A percentile compares a stretch with the other conserved stretches of the same genome.
phyloP scores from a whole-genome alignment of 2,888 invertebrate species.

The Campoplex capitator region DNA sequence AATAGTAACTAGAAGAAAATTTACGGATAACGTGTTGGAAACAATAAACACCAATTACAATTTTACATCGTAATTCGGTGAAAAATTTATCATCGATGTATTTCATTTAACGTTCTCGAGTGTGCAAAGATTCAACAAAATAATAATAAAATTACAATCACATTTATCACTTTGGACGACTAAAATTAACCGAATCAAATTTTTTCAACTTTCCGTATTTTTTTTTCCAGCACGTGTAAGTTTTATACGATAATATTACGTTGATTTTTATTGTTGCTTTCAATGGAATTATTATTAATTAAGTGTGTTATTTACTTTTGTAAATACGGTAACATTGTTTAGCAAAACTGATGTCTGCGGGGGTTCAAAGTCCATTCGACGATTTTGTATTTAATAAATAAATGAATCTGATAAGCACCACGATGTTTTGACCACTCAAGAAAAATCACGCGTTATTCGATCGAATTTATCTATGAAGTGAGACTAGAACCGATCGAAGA shows the following conservation, averaged over 20 bases:
- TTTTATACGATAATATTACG: neutral
- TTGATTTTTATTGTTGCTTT: neutral
- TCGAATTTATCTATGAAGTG: neutral
- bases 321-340: neutral
- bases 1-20: neutral
- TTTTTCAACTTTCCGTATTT: neutral
- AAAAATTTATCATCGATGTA: neutral
- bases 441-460: neutral
- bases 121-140: neutral
- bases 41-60: neutral
- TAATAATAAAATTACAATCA: neutral
- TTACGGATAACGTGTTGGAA: neutral
- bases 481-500: neutral
- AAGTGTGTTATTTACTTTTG: neutral
- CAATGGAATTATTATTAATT: neutral
- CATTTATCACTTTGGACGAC: neutral
- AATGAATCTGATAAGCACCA: neutral
- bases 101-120: neutral
- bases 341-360: neutral
- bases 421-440: neutral
- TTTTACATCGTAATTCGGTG: neutral
- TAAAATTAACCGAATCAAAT: neutral
- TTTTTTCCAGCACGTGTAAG: constrained; percentile 26
- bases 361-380: neutral
- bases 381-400: neutral